phyloP scores from a whole-genome alignment of 2,888 invertebrate species.

The Branchipolynoe longqiensis region DNA sequence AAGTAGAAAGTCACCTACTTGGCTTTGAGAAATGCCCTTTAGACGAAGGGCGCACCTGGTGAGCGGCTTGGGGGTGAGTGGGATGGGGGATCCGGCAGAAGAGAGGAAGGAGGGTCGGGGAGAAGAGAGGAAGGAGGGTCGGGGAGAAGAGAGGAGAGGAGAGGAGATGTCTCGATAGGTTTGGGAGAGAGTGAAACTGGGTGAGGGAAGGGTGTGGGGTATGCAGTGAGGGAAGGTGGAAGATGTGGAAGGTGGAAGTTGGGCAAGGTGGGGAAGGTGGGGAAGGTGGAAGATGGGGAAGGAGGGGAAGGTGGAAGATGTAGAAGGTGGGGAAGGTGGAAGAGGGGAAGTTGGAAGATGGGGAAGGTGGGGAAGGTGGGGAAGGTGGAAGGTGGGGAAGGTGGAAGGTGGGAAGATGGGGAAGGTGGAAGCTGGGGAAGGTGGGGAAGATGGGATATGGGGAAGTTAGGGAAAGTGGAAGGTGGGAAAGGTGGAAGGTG shows the following conservation, averaged over 20 bases:
- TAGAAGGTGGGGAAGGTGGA: not conserved
- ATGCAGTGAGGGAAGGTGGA: not conserved
- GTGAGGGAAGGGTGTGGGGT: too few relatives aligned
- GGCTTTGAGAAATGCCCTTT: too few relatives aligned
- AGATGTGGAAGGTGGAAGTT: too few relatives aligned
- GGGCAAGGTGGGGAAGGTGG: not conserved
- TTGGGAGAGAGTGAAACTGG: too few relatives aligned
- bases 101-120: too few relatives aligned
- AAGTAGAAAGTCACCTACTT: too few relatives aligned
- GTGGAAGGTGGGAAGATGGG: not conserved
- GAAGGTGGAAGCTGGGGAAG: not conserved
- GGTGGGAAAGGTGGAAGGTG: not conserved
- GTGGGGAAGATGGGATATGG: not conserved
- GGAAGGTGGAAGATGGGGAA: not conserved
- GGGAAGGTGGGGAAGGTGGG: not conserved
- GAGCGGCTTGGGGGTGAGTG: too few relatives aligned
- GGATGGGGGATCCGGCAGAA: too few relatives aligned
- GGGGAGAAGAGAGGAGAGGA: too few relatives aligned
- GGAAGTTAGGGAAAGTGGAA: not conserved
- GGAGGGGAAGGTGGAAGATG: not conserved
- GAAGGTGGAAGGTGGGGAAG: not conserved
- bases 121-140: too few relatives aligned
- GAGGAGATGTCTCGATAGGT: too few relatives aligned
- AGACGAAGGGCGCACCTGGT: too few relatives aligned
- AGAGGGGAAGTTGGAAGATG: not conserved